phyloP scores from a whole-genome alignment of 1,140 invertebrate species.

The Rhyzopertha dominica region DNA sequence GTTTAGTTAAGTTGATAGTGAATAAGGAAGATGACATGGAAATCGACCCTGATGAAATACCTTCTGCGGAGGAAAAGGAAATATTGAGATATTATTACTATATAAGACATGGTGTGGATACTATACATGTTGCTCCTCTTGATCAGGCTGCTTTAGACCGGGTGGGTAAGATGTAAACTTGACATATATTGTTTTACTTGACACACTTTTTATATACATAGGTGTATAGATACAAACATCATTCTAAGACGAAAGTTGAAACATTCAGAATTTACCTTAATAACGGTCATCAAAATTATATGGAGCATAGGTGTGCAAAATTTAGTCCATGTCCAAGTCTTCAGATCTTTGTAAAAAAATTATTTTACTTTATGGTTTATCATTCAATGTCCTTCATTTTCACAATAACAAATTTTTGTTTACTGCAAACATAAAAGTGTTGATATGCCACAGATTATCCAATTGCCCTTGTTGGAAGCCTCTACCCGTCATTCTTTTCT shows the following conservation, averaged over 20 bases:
- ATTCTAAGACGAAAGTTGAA: not conserved
- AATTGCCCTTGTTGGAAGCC: too few species aligned
- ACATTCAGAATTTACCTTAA: slow-evolving; percentile 7
- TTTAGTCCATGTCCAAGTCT: too few species aligned
- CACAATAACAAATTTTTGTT: too few species aligned
- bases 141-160: slow-evolving; percentile 55
- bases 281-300: too few species aligned
- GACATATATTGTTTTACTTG: not conserved
- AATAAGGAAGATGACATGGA: slow-evolving; percentile 44
- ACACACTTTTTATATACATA: not conserved
- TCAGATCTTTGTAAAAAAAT: too few species aligned
- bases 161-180: slow-evolving; percentile 38
- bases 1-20: slow-evolving; percentile 61
- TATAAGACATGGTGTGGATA: slow-evolving; percentile 81
- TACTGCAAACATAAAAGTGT: too few species aligned
- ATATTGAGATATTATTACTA: slow-evolving; percentile 85
- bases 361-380: too few species aligned
- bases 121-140: slow-evolving; percentile 77
- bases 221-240: not conserved
- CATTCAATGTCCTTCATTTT: too few species aligned
- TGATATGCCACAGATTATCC: too few species aligned
- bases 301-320: too few species aligned
- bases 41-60: slow-evolving; percentile 45
- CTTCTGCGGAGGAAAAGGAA: slow-evolving; percentile 60
- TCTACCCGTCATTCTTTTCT: too few species aligned